Evolutionary conservation across 2,113 vertebrate species (phyloP).

Genomic region (Pituophis catenifer): DNA sequence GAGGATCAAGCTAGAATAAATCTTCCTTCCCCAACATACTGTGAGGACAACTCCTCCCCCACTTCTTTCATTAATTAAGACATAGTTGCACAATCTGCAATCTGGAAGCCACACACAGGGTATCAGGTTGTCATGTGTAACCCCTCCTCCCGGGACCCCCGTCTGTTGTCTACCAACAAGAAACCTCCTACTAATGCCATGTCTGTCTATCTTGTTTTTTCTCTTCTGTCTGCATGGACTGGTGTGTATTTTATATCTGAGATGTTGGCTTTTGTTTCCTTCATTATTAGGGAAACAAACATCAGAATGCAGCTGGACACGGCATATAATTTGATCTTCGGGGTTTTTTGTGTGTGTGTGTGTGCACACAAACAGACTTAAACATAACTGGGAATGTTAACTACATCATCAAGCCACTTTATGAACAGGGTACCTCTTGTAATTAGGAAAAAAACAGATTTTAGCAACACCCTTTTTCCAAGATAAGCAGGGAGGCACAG

Average conservation of each 20-base stretch:
- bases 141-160: neutral
- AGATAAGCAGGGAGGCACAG: accelerated
- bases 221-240: neutral
- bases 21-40: neutral
- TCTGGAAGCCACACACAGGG: neutral
- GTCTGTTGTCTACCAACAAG: neutral
- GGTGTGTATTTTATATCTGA: neutral
- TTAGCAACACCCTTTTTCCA: neutral
- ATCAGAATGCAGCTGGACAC: neutral
- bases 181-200: neutral
- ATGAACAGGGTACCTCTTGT: neutral
- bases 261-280: neutral
- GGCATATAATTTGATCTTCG: neutral
- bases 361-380: neutral
- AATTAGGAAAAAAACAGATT: neutral
- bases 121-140: neutral
- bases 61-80: neutral
- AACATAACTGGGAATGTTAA: neutral
- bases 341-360: too few relatives aligned
- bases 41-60: neutral
- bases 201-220: neutral
- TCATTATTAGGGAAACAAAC: neutral
- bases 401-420: neutral
- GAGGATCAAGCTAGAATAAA: neutral
- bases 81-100: neutral